Percentiles rank a stretch among this genome's conserved stretches.
phyloP scores from a whole-genome alignment of 1,140 invertebrate species.

The Hyles euphorbiae region DNA sequence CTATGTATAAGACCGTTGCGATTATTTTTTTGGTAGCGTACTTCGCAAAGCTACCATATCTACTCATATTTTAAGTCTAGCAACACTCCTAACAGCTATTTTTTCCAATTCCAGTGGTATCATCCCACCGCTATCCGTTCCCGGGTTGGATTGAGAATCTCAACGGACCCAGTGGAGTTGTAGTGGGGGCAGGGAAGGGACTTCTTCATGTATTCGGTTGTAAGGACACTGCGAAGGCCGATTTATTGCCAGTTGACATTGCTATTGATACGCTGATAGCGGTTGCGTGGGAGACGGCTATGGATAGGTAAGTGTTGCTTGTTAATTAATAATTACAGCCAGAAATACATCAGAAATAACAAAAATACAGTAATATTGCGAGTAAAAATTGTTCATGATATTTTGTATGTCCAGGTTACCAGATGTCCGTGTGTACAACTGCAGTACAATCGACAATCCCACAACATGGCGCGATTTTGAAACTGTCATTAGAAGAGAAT shows the following conservation, averaged over 20 bases:
- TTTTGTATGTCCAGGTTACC: slow-evolving; percentile 28
- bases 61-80: too few species aligned
- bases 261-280: slow-evolving; percentile 87
- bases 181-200: slow-evolving; percentile 82
- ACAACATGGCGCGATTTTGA: slow-evolving; percentile 51
- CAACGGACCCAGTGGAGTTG: slow-evolving; percentile 89
- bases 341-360: not conserved
- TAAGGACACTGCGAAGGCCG: slow-evolving; percentile 66
- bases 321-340: too few species aligned
- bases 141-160: slow-evolving; percentile 91
- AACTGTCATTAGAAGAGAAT: slow-evolving; percentile 18
- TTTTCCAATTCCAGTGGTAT: slow-evolving; percentile 39
- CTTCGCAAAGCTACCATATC: too few species aligned
- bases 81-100: too few species aligned
- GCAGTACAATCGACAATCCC: slow-evolving; percentile 53
- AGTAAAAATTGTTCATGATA: not conserved
- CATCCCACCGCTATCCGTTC: slow-evolving; percentile 56
- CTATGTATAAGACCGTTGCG: too few species aligned
- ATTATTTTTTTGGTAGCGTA: too few species aligned
- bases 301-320: slow-evolving; percentile 38
- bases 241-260: slow-evolving; percentile 89
- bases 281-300: slow-evolving; percentile 80
- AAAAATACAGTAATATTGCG: not conserved
- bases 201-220: slow-evolving; percentile 83
- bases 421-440: slow-evolving; percentile 57